Evolutionary conservation across 2,113 vertebrate genomes (phyloP).

Genomic region (Antidorcas marsupialis): DNA sequence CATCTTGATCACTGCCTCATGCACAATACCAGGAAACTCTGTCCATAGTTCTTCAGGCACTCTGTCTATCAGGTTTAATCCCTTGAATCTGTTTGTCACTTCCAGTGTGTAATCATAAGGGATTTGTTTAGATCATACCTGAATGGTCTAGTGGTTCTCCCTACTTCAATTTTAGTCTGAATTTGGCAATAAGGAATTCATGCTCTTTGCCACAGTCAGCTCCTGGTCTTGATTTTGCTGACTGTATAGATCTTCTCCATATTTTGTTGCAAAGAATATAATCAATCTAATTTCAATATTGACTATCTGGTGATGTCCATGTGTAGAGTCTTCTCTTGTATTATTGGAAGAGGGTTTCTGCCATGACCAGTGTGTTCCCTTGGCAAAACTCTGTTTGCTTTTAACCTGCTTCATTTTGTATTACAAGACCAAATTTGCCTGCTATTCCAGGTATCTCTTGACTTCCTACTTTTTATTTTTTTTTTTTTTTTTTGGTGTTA

Average conservation of each 20-base stretch:
- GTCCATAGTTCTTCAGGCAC: neutral
- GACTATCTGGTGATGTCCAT: neutral
- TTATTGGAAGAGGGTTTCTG: neutral
- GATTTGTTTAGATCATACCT: neutral
- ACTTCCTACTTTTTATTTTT: neutral
- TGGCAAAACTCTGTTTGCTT: neutral
- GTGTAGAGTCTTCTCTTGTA: neutral
- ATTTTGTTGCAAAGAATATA: neutral
- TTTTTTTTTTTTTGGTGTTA: neutral
- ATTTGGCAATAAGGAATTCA: neutral
- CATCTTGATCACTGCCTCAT: neutral
- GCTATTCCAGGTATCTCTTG: neutral
- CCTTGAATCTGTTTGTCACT: neutral
- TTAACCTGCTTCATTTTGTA: neutral
- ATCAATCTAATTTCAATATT: neutral
- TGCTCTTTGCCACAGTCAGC: neutral
- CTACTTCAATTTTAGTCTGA: neutral
- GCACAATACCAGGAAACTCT: neutral
- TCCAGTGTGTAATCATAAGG: neutral
- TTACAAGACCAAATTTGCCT: neutral
- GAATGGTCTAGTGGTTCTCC: neutral
- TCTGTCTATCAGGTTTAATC: neutral
- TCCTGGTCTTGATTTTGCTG: neutral
- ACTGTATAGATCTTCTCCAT: neutral
- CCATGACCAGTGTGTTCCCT: neutral